Percentiles rank a stretch among this genome's conserved stretches.
These are phyloP conservation scores for Oncopodura yosiiana DNA, from an alignment of 1,140 invertebrate species.

Conservation along the genomic window DNA sequence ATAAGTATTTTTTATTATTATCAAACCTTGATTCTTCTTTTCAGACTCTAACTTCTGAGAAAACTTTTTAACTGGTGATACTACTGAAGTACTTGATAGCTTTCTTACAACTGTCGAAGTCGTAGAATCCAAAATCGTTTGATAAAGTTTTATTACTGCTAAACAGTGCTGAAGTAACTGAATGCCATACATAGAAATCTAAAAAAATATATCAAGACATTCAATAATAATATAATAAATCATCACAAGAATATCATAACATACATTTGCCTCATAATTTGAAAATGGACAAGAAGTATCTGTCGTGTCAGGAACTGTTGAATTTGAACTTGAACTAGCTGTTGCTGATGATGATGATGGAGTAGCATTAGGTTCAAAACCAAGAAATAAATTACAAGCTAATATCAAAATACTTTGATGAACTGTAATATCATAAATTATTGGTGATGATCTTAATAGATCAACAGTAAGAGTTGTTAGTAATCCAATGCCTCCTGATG, in stretches of 20 bases:
- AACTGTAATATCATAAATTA: slow-evolving; percentile 24
- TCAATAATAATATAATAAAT: no score
- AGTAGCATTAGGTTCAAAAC: slow-evolving; percentile 10
- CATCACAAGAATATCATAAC: no score
- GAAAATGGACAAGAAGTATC: slow-evolving; percentile 4
- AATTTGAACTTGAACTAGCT: no score
- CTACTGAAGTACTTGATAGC: slow-evolving; percentile 23
- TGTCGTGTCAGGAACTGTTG: not conserved
- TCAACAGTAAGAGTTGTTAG: slow-evolving; percentile 21
- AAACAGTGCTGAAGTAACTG: slow-evolving; percentile 26
- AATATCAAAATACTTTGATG: slow-evolving; percentile 25
- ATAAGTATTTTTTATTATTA: not conserved
- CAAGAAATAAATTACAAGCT: slow-evolving; percentile 23
- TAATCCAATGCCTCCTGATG: not conserved
- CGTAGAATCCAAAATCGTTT: slow-evolving; percentile 15
- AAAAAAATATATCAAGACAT: no score
- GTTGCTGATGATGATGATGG: no score
- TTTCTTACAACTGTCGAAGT: slow-evolving; percentile 8
- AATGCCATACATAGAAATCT: slow-evolving; percentile 23
- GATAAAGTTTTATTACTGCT: slow-evolving; percentile 31
- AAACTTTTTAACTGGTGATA: slow-evolving; percentile 34
- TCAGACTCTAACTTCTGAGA: slow-evolving; percentile 26
- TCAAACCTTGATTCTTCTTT: slow-evolving; percentile 24
- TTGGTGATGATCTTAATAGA: slow-evolving; percentile 19
- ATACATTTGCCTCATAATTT: not conserved